Percentiles rank a stretch among this genome's conserved stretches.
phyloP scores from a whole-genome alignment of 2,888 invertebrate species.

The Adelognathus sp. region DNA sequence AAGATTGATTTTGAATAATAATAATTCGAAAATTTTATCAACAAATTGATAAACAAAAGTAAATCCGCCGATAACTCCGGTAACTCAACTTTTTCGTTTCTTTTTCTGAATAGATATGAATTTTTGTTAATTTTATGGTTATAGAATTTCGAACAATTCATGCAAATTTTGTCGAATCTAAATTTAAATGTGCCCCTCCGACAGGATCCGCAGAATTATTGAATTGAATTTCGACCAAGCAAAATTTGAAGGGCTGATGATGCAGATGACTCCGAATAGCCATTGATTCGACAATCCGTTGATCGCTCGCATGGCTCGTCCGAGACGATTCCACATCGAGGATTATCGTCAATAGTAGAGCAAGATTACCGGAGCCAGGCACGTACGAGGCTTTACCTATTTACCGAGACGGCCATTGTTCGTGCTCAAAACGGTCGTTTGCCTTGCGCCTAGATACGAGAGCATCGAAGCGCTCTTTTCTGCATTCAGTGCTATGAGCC shows the following conservation, averaged over 20 bases:
- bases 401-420: conserved; percentile 56
- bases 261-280: not conserved
- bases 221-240: not conserved
- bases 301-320: conserved; percentile 1
- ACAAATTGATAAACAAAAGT: not conserved
- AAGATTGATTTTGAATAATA: too few species aligned
- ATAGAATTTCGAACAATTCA: not conserved
- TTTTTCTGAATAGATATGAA: not conserved
- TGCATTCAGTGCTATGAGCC: not conserved
- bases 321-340: not conserved
- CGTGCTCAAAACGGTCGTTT: conserved; percentile 36
- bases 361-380: conserved; percentile 38
- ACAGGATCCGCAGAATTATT: too few species aligned
- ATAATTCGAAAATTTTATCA: too few species aligned
- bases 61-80: not conserved
- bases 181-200: too few species aligned
- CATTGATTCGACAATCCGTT: not conserved
- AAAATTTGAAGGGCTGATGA: too few species aligned
- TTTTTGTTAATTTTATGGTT: not conserved
- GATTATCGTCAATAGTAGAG: conserved; percentile 18
- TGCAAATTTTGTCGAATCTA: too few species aligned
- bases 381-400: conserved; percentile 54
- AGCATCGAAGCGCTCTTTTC: conserved; percentile 37
- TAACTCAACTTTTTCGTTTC: not conserved
- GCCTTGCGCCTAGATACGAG: conserved; percentile 38